Base-by-base conservation (phyloP, 2,888 invertebrate species). In the Napeogenes sylphis region DNA sequence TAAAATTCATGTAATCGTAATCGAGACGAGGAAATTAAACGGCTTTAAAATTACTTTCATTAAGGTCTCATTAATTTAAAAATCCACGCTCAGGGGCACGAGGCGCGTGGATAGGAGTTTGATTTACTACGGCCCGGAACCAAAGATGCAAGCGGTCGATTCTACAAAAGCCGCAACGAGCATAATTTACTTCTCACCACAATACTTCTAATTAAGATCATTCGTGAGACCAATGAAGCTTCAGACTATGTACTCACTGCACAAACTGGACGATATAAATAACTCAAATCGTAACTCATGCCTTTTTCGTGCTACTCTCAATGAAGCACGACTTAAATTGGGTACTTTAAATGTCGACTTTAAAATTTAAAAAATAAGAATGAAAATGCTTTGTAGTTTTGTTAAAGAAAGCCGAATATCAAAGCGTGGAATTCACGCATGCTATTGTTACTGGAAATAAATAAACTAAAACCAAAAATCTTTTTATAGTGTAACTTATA, bases 131-230 rank as follows among this genome's bases (percentile, higher is more conserved):
- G 75, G 33, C 59, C 64, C 66, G 65, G 62, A 62, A 67, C 66
- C 62, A 59, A 68, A 65, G 65, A 71, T 69, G 71, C 69, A 65
- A 71, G 73, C 72, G 73, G 76, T 70, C 69, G 70, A 71, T 67
- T 71, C 69, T 73, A 79, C 80, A 79, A 82, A 81, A 79, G 82
- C 76, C 67, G 74, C 79, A 73, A 76, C 76, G 73, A 75, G 71
- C 78, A 84, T 88, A 85, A 85, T 84, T 87, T 87, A 87, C 82
- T 74, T 79, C 79, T 77, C 76, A 68, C 78, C 76, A 90, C 88
- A 89, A 89, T 88, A 83, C 85, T 86, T 88, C 87, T 90, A 88
- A 90, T 89, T 89, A 89, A 88, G 90, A 87, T 87, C 86, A 86
- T 84, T 84, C 87, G 85, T 85, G 84, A 80, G 82, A 67, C 80